Percentiles rank a stretch among this genome's conserved stretches.
Evolutionary conservation across 2,113 vertebrate genomes (phyloP).

Genomic region (Cyrtonyx montezumae): DNA sequence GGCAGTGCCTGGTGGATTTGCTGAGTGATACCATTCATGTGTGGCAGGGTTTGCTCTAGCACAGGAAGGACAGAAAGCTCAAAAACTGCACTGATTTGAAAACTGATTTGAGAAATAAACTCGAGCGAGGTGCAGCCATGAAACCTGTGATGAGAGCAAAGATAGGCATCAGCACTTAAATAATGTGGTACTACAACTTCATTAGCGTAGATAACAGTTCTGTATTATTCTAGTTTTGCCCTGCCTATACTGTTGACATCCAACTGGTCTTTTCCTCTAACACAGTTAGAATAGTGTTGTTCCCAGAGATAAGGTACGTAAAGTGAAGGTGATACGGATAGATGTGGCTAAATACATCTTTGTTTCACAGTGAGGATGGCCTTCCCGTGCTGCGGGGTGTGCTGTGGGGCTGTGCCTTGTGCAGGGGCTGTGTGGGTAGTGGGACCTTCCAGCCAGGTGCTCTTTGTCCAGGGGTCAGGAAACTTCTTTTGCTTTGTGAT

Average conservation of each 20-base stretch:
- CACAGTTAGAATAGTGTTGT: neutral
- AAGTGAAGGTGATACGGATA: neutral
- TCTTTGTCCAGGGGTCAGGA: slow-evolving; percentile 39
- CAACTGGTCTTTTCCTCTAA: neutral
- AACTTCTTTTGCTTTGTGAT: slow-evolving; percentile 39
- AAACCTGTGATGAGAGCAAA: neutral
- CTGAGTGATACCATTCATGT: neutral
- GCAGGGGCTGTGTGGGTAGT: slow-evolving; percentile 19
- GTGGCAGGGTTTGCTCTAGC: neutral
- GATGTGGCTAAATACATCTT: slow-evolving; percentile 47
- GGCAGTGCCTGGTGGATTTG: neutral
- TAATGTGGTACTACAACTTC: neutral
- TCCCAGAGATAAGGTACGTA: slow-evolving; percentile 3
- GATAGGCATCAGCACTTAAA: neutral
- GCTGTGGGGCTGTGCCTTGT: neutral
- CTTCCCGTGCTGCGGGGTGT: slow-evolving; percentile 55
- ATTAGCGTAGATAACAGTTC: neutral
- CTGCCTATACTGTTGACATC: neutral
- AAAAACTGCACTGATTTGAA: neutral
- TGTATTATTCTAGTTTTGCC: neutral
- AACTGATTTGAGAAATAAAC: neutral
- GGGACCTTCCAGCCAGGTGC: slow-evolving; percentile 57
- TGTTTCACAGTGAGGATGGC: neutral
- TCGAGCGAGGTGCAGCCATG: neutral
- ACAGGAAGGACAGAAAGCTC: neutral